Evolutionary conservation across 2,113 vertebrate genomes (phyloP), one percentile per base, ranked within the genome.

Genomic region (Passer montanus): DNA sequence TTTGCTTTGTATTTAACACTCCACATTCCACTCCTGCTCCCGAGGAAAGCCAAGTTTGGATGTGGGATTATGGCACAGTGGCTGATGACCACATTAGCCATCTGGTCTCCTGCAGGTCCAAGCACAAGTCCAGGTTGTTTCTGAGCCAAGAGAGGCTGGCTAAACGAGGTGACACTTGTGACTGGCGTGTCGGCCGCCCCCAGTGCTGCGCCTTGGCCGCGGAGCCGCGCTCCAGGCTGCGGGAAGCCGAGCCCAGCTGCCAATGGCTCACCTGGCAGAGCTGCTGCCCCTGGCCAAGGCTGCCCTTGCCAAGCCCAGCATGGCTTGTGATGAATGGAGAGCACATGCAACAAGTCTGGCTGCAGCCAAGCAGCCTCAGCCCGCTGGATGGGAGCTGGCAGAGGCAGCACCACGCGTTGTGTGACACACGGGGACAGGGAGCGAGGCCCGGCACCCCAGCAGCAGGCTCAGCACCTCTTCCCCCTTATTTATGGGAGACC

Each of bases 1-100:
- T 94, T 81, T 96, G 95, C 79, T 93, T 96, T 96, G 94, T 96
- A 92, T 93, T 97, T 97, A 96, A 96, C 93, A 92, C 84, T 96
- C 85, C 31, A 15, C 72, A 44, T 97, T 84, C 93, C 93, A 63
- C 92, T 96, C 90, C 94, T 8, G 68, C 64, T 93, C 83, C 90
- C 4, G 14, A 1, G 22, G 85, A 96, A 93, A 94, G 95, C 95
- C 95, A 93, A 84, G 76, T 37, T 52, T 85, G 95, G 94, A 59
- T 72, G 87, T 15, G 90, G 90, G 88, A 95, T 94, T 75, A 64
- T 5, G 5, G 93, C 19, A 22, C 66, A 16, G 68, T 13, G 89
- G 89, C 81, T 96, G 93, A 88, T 90, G 94, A 90, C 93, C 95
- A 90, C 92, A 94, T 97, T 93, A 90, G 88, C 96, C 96, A 97